Conservation (phyloP, 2,888 invertebrate species). For the Scrobipalpa costella region DNA sequence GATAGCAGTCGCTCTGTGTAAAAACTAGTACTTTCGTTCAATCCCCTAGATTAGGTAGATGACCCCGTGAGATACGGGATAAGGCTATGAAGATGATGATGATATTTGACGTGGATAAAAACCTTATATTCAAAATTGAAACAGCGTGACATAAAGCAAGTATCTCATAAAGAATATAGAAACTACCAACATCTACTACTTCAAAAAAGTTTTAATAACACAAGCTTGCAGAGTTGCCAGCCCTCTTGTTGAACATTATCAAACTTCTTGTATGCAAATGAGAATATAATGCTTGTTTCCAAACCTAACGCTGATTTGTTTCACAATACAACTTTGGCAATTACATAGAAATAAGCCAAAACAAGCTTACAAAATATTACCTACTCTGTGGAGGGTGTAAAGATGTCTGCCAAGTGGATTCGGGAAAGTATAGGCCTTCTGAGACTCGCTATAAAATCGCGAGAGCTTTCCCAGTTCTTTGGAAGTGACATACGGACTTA, state of each 20-base stretch:
- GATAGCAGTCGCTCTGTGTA: too few relatives aligned
- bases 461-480: conserved; percentile 6
- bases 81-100: too few relatives aligned
- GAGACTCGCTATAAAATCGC: conserved; percentile 39
- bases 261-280: background rate
- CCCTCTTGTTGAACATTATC: too few relatives aligned
- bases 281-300: background rate
- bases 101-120: too few relatives aligned
- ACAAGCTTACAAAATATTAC: background rate
- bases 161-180: too few relatives aligned
- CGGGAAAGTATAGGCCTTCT: conserved; percentile 38
- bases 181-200: too few relatives aligned
- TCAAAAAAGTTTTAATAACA: background rate
- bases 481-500: conserved; percentile 3
- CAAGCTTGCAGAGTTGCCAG: background rate
- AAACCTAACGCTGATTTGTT: background rate
- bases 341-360: conserved; percentile 1
- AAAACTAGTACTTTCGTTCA: too few relatives aligned
- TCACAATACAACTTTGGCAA: background rate
- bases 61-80: too few relatives aligned
- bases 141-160: too few relatives aligned
- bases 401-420: conserved; percentile 30
- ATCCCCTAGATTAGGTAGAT: too few relatives aligned
- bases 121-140: too few relatives aligned
- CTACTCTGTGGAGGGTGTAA: background rate